Evolutionary conservation across 2,113 vertebrate species (phyloP).

Genomic region (Labeo catla): DNA sequence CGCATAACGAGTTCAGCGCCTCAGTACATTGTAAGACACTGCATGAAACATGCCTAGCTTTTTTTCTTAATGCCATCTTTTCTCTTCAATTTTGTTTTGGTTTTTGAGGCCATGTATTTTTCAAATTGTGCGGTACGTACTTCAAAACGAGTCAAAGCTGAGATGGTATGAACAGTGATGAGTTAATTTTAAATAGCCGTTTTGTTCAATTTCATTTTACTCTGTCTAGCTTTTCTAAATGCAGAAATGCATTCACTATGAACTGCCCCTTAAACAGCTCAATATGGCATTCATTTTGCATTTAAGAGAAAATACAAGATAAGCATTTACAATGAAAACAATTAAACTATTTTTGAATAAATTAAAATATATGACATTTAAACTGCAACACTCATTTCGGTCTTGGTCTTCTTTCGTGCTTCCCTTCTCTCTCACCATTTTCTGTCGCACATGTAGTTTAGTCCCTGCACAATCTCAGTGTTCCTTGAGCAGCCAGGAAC

Average conservation of each 20-base stretch:
- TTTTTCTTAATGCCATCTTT: not conserved
- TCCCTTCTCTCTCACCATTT: not conserved
- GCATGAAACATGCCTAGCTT: not conserved
- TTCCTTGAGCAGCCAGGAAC: conserved; percentile 57
- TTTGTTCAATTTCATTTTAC: not conserved
- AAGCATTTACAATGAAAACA: not conserved
- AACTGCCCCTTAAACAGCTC: not conserved
- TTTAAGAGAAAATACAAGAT: not conserved
- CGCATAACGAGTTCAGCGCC: not conserved
- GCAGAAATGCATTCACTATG: not conserved
- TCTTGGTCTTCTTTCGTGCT: not conserved
- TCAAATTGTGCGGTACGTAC: too few relatives aligned
- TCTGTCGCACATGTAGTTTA: conserved; percentile 29
- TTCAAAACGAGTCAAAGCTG: not conserved
- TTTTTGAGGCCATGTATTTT: too few relatives aligned
- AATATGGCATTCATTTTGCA: not conserved
- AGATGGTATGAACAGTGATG: not conserved
- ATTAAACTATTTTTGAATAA: not conserved
- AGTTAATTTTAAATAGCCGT: not conserved
- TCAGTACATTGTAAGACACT: not conserved
- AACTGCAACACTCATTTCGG: not conserved
- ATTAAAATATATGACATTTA: not conserved
- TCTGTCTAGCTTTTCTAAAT: not conserved
- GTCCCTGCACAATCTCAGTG: conserved; percentile 31
- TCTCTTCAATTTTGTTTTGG: too few relatives aligned